Evolutionary conservation across 2,797 vertebrate genomes (phyloP).

Genomic region (Myotis vivesi): DNA sequence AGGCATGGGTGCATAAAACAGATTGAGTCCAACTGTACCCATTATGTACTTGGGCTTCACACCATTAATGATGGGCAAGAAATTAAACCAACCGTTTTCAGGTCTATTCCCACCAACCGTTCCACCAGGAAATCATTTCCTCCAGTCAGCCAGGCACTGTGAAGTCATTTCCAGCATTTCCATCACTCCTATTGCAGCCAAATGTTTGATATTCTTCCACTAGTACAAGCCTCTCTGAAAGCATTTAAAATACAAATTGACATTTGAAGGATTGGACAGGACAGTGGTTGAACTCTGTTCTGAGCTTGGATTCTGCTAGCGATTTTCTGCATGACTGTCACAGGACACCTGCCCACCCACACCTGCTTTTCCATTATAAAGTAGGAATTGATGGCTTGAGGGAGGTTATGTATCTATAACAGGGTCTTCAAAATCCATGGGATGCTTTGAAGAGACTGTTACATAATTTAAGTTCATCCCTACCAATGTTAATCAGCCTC

Average conservation of each 20-base stretch:
- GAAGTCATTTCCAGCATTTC: conserved; percentile 52
- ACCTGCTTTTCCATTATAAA: not conserved
- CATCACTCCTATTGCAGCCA: conserved; percentile 20
- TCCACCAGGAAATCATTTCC: conserved; percentile 40
- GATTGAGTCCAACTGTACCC: conserved; percentile 28
- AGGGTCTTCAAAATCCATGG: not conserved
- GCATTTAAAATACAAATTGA: conserved; percentile 41
- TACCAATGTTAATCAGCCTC: conserved; percentile 39
- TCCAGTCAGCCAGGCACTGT: not conserved
- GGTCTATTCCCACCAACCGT: not conserved
- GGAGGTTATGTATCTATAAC: not conserved
- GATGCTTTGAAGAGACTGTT: conserved; percentile 36
- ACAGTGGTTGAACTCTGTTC: not conserved
- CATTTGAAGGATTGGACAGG: conserved; percentile 13
- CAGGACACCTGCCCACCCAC: not conserved
- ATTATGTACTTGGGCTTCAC: not conserved
- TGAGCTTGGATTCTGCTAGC: not conserved
- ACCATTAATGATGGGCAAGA: conserved; percentile 13
- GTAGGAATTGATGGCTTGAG: conserved; percentile 31
- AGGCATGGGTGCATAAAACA: conserved; percentile 57
- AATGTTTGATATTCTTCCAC: conserved; percentile 38
- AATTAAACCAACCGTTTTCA: conserved; percentile 39
- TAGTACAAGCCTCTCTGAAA: not conserved
- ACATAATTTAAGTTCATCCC: conserved; percentile 55
- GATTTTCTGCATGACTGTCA: not conserved